Evolutionary conservation across 1,140 invertebrate species (phyloP).

Genomic region (Drosophila quadrilineata): DNA sequence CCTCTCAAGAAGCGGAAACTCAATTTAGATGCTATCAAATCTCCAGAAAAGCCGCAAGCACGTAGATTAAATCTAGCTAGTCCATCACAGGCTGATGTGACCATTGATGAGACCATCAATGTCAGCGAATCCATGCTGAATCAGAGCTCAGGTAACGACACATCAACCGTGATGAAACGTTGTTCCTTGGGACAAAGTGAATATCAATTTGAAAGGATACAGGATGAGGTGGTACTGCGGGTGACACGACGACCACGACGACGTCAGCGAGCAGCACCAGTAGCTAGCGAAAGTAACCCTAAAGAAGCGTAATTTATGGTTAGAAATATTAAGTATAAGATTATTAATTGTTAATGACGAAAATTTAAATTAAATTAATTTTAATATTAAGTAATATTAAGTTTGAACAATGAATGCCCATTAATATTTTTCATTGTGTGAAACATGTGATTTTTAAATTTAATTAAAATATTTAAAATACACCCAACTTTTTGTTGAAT

Average conservation of each 20-base stretch:
- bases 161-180: slow-evolving; percentile 55
- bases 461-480: no score
- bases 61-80: not conserved
- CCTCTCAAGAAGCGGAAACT: slow-evolving; percentile 33
- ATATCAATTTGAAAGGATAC: slow-evolving; percentile 68
- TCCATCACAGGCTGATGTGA: slow-evolving; percentile 14
- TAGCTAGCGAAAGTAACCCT: no score
- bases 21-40: slow-evolving; percentile 5
- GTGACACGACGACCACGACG: slow-evolving; percentile 49
- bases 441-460: no score
- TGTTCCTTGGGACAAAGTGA: slow-evolving; percentile 67
- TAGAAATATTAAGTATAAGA: no score
- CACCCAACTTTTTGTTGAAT: no score
- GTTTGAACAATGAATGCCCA: no score
- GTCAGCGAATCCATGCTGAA: not conserved
- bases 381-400: no score
- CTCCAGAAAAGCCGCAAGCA: slow-evolving; percentile 6
- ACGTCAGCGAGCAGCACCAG: not conserved
- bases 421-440: no score
- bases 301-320: no score
- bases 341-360: no score
- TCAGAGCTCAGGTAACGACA: not conserved
- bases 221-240: slow-evolving; percentile 50
- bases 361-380: no score
- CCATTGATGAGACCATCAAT: slow-evolving; percentile 43